Percentiles rank a stretch among this genome's conserved stretches.
phyloP scores from a whole-genome alignment of 2,888 invertebrate species.

The Dynastes maya region DNA sequence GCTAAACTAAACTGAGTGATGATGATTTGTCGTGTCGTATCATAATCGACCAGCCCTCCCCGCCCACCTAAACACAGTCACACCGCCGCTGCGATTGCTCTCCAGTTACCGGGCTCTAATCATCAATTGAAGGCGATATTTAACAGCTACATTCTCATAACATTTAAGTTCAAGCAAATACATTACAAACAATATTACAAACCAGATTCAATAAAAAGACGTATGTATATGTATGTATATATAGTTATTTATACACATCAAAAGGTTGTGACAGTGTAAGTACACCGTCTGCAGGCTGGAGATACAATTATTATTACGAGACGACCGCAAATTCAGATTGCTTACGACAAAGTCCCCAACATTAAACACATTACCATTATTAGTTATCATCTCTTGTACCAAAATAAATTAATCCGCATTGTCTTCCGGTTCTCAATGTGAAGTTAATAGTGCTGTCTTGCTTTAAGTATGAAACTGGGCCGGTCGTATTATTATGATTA shows the following conservation, averaged over 20 bases:
- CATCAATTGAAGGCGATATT: too few relatives aligned
- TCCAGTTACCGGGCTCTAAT: too few relatives aligned
- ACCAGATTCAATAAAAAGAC: too few relatives aligned
- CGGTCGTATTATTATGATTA: conserved; percentile 11
- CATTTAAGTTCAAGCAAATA: too few relatives aligned
- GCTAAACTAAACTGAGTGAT: too few relatives aligned
- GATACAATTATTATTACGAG: conserved; percentile 57
- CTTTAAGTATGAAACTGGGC: conserved; percentile 12
- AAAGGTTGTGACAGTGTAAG: conserved; percentile 34
- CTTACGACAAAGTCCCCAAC: conserved; percentile 39
- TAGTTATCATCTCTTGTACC: conserved; percentile 49
- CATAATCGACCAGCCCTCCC: too few relatives aligned
- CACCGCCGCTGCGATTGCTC: too few relatives aligned
- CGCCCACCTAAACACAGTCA: too few relatives aligned
- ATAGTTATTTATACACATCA: conserved; percentile 12
- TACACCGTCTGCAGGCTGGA: conserved; percentile 55
- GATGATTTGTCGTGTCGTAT: too few relatives aligned
- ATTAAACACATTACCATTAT: conserved; percentile 49
- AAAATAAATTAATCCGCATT: conserved; percentile 48
- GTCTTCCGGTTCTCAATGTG: conserved; percentile 21
- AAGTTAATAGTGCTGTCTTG: conserved; percentile 29
- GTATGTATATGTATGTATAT: too few relatives aligned
- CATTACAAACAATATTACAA: too few relatives aligned
- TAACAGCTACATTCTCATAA: too few relatives aligned
- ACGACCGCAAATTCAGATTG: conserved; percentile 54